phyloP scores from a whole-genome alignment of 1,140 invertebrate species.

The Leptinotarsa lineolata region DNA sequence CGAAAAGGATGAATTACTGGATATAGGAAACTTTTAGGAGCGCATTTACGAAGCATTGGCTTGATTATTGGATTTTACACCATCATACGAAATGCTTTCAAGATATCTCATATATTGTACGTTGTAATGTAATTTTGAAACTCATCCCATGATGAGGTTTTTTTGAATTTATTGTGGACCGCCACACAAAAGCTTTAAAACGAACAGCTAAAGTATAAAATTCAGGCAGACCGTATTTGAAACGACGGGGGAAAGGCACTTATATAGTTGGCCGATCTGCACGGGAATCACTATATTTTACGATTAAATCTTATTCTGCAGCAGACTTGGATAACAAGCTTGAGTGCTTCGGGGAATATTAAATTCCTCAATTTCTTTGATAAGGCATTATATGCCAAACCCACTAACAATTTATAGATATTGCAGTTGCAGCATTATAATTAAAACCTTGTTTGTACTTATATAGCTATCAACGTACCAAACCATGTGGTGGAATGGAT shows the following conservation, averaged over 20 bases:
- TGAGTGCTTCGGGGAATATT: not conserved
- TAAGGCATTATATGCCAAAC: not conserved
- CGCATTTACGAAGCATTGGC: too few relatives aligned
- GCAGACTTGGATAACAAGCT: constrained; percentile 1
- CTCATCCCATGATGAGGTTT: too few relatives aligned
- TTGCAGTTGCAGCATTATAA: not conserved
- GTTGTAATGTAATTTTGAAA: too few relatives aligned
- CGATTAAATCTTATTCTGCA: constrained; percentile 8
- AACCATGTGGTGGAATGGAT: too few relatives aligned
- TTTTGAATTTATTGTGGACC: too few relatives aligned
- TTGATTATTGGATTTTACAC: too few relatives aligned
- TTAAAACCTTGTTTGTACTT: not conserved
- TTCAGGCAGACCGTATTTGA: not conserved
- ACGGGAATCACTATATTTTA: not conserved
- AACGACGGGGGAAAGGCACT: not conserved
- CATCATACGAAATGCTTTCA: too few relatives aligned
- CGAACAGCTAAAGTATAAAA: not conserved
- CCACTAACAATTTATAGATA: constrained; percentile 4
- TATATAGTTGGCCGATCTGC: not conserved
- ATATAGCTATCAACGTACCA: not conserved
- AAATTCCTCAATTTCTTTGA: constrained; percentile 6
- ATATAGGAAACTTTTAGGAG: too few relatives aligned
- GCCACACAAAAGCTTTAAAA: not conserved
- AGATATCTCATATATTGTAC: too few relatives aligned
- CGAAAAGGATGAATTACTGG: too few relatives aligned